Evolutionary conservation across 2,113 vertebrate genomes (phyloP), one percentile per base, ranked within the genome.

Genomic region (Macrotus californicus): DNA sequence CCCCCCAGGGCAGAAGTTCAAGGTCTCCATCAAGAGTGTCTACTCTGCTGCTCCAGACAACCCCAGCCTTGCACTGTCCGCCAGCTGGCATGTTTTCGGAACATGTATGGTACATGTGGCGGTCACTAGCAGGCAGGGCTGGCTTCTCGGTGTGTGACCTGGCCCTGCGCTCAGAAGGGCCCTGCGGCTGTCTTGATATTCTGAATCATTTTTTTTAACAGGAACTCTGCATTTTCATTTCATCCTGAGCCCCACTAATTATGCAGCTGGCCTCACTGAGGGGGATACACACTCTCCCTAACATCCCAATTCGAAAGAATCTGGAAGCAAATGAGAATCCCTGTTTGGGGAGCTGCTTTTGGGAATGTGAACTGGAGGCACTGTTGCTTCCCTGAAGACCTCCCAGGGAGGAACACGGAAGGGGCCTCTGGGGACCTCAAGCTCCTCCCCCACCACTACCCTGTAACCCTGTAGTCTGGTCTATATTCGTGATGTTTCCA

Each of bases 151-250:
- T 15, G 2, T 39, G 5, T 52, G 61, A 16, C 26, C 84, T 36
- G 19, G 7, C 12, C 50, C 10, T 2, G 31, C 46, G 4, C 77
- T 91, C 64, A 24, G 39, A 94, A 85, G 76, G n/a, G 6, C 46
- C 19, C 41, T 10, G 0, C 6, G 26, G 61, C 15, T 36, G 15
- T 75, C 89, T 61, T 36, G 46, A 83, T 89, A 52, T 70, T 79
- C 59, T 76, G 36, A 75, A 39, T 70, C 7, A 5, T 91, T 70
- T 96, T 70, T 96, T 95, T 79, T 52, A 91, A 75, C 8, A 69
- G 54, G 19, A 13, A 18, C 31, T 34, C 41, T 76, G 34, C 14
- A 5, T 95, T 75, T 94, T 75, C 22, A 34, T 54, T 82, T 80
- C n/a, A 21, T 54, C 69, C 69, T 24, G 12, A 41, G 59, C 3